Conservation (phyloP, 1,140 invertebrate genomes). For the Stenopsyche tienmushanensis region DNA sequence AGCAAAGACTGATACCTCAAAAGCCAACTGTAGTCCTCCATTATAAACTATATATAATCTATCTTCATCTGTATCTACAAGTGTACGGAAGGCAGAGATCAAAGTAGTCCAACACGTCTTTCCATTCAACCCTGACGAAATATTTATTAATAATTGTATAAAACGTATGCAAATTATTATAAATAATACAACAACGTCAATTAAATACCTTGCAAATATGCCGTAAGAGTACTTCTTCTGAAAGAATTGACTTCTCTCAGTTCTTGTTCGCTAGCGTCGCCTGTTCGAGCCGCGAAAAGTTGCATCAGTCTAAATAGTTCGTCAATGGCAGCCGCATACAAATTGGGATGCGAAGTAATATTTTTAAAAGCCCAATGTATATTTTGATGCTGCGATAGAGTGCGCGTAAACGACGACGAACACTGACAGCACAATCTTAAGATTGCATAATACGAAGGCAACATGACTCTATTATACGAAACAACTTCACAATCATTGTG, state of each 20-base stretch:
- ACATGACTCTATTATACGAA: slow-evolving; percentile 88
- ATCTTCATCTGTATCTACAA: slow-evolving; percentile 88
- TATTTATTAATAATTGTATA: background rate
- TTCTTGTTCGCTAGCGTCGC: slow-evolving; percentile 77
- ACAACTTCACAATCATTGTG: slow-evolving; percentile 95
- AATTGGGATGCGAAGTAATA: slow-evolving; percentile 89
- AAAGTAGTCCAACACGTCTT: slow-evolving; percentile 86
- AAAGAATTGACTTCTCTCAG: slow-evolving; percentile 80
- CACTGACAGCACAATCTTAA: slow-evolving; percentile 86
- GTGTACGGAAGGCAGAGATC: slow-evolving; percentile 81
- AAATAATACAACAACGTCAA: too few relatives aligned
- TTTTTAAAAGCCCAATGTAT: slow-evolving; percentile 96
- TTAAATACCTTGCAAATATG: slow-evolving; percentile 72
- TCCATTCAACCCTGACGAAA: slow-evolving; percentile 70
- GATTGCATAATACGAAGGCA: slow-evolving; percentile 92
- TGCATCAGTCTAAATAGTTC: slow-evolving; percentile 89
- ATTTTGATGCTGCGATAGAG: slow-evolving; percentile 89
- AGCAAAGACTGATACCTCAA: slow-evolving; percentile 76
- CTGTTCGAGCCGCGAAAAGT: slow-evolving; percentile 73
- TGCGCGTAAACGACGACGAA: slow-evolving; percentile 79
- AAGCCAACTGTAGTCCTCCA: slow-evolving; percentile 82
- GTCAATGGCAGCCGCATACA: slow-evolving; percentile 87
- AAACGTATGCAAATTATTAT: too few relatives aligned
- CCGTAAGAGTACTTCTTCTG: slow-evolving; percentile 75
- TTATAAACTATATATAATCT: slow-evolving; percentile 84